Conservation (phyloP, 2,113 vertebrate genomes). For the Brachyhypopomus gauderio region DNA sequence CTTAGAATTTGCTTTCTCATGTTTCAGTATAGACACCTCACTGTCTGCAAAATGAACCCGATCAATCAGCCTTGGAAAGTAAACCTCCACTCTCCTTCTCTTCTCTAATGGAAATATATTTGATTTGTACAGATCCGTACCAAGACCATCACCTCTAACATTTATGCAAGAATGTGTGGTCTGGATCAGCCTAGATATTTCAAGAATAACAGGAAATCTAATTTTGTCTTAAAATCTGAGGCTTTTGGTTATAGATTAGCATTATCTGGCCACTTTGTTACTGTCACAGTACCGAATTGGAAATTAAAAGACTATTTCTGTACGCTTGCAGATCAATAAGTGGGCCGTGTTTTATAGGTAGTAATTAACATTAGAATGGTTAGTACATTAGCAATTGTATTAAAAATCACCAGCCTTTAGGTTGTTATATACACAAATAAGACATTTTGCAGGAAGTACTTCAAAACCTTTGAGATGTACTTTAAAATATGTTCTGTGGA, state of each 20-base stretch:
- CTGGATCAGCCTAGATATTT: background rate
- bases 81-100: constrained; percentile 13
- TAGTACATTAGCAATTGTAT: background rate
- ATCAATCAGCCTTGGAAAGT: constrained; percentile 44
- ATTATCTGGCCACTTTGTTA: constrained; percentile 27
- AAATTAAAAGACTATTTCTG: constrained; percentile 67
- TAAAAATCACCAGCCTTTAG: background rate
- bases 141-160: constrained; percentile 33
- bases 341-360: background rate
- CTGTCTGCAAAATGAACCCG: constrained; percentile 40
- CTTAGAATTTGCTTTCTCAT: constrained; percentile 17
- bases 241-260: constrained; percentile 35
- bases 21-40: constrained; percentile 39
- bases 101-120: constrained; percentile 46
- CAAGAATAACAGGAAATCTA: constrained; percentile 38
- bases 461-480: too few species aligned
- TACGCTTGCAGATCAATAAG: constrained; percentile 31
- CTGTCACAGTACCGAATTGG: constrained; percentile 45
- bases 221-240: constrained; percentile 27
- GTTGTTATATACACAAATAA: background rate
- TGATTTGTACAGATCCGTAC: constrained; percentile 54
- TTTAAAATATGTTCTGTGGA: too few species aligned
- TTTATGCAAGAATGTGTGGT: constrained; percentile 37
- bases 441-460: too few species aligned
- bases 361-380: constrained; percentile 2